Base-by-base conservation (phyloP, 2,797 vertebrate genomes). In the Xiphophorus birchmanni region DNA sequence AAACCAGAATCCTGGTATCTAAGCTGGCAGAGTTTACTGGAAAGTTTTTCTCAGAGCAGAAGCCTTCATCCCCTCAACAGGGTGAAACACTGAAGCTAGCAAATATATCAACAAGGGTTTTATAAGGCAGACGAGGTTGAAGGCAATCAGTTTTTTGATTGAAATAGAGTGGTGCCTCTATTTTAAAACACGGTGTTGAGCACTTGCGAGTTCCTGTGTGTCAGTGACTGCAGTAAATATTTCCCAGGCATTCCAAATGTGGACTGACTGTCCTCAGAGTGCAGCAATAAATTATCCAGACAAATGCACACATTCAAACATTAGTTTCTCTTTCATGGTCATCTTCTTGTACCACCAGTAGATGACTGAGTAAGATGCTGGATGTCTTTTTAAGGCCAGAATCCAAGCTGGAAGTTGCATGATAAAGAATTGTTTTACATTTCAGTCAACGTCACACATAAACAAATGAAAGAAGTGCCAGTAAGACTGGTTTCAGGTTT, bases 181-280 rank as follows among this genome's bases (percentile, higher is more conserved):
- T 92, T 93, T 92, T 90, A 91, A 88, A 89, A 82, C 45, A 4
- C 73, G 8, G 82, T 23, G 58, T 79, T 84, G 87, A 91, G 75
- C 69, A 23, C 73, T 40, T 48, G 60, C 21, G 73, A 88, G 87
- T 86, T 88, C 84, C 80, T 79, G 84, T 84, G 85, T 84, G 86
- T 84, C 80, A 79, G 75, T 81, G 86, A 77, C 88, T 89, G 82
- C 81, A 78, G 86, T 84, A 90, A 94, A 92, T 88, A 87, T 94
- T 92, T 94, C 86, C 89, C 83, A n/a, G 90, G 92, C 89, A 93
- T 94, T 93, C 93, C 92, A 82, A 87, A 82, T 48, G 84, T 75
- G 82, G 86, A 88, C 86, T 79, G 73, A 79, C 72, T 60, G 79
- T 89, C 86, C 86, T 86, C 65, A 5, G 78, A 80, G 69, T 73